Evolutionary conservation across 2,113 vertebrate genomes (phyloP).

Genomic region (Suricata suricatta): DNA sequence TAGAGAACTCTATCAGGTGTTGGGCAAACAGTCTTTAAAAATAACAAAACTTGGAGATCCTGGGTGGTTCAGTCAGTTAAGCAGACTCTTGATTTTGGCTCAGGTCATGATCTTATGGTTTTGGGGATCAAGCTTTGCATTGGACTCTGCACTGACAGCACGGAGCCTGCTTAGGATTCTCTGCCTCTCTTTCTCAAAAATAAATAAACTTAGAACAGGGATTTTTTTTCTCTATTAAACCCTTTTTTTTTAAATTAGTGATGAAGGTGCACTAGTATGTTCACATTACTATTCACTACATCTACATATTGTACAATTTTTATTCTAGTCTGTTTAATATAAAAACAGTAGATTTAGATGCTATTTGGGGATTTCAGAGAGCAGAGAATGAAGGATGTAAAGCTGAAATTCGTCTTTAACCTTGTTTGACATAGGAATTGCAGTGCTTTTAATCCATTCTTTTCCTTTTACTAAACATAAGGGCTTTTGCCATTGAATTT

Average conservation of each 20-base stretch:
- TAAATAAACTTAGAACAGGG: neutral
- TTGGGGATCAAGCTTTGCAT: too few relatives aligned
- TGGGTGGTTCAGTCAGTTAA: too few relatives aligned
- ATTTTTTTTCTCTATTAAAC: constrained; percentile 6
- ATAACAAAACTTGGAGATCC: neutral
- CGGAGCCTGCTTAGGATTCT: too few relatives aligned
- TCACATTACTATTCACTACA: neutral
- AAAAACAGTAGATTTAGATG: constrained; percentile 56
- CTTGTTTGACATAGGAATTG: constrained; percentile 44
- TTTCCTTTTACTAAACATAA: constrained; percentile 55
- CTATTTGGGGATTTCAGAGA: constrained; percentile 49
- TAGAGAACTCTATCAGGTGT: constrained; percentile 24
- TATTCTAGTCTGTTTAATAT: constrained; percentile 56
- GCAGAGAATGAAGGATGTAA: constrained; percentile 53
- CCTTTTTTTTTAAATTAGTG: neutral
- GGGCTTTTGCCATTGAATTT: constrained; percentile 63
- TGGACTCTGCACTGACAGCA: too few relatives aligned
- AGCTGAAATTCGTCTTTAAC: constrained; percentile 55
- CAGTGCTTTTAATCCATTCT: constrained; percentile 51
- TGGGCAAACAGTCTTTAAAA: constrained; percentile 20
- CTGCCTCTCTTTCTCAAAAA: too few relatives aligned
- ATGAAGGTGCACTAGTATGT: neutral
- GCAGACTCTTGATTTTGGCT: too few relatives aligned
- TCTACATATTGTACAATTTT: neutral
- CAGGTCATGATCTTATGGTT: too few relatives aligned